Percentiles rank a stretch among this genome's conserved stretches.
Evolutionary conservation across 2,888 invertebrate species (phyloP).

Genomic region (Suillia variegata): DNA sequence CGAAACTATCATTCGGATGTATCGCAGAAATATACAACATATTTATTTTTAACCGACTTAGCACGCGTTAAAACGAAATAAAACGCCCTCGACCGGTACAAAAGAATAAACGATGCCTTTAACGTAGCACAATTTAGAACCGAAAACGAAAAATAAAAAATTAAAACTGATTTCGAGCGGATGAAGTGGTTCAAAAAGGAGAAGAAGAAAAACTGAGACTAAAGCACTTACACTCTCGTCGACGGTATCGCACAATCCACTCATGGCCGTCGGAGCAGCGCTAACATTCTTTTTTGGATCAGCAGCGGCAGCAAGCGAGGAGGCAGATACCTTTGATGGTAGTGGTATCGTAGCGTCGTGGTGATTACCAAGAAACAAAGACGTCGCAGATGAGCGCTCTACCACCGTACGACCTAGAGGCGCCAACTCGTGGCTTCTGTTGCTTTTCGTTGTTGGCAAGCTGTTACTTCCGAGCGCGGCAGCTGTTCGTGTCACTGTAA

Average conservation of each 20-base stretch:
- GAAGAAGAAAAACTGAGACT: not conserved
- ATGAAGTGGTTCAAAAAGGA: no score
- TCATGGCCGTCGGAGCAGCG: no score
- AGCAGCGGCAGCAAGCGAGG: not conserved
- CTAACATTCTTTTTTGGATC: constrained; percentile 16
- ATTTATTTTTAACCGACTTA: no score
- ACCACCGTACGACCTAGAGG: not conserved
- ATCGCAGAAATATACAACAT: no score
- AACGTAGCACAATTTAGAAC: no score
- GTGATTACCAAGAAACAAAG: no score
- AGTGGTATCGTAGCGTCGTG: not conserved
- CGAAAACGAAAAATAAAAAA: not conserved
- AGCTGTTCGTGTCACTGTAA: constrained; percentile 18
- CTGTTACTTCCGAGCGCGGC: constrained; percentile 23
- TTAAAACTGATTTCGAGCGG: no score
- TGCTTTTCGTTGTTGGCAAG: constrained; percentile 28
- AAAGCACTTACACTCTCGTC: constrained; percentile 41
- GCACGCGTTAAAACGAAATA: no score
- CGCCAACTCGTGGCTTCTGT: constrained; percentile 22
- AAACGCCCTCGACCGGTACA: not conserved
- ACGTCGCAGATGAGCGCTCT: no score
- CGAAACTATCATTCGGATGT: no score
- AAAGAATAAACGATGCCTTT: not conserved
- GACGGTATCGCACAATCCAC: constrained; percentile 33
- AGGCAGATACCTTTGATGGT: constrained; percentile 7